phyloP scores from a whole-genome alignment of 2,888 invertebrate genomes.

The Ommatoiulus sabulosus region DNA sequence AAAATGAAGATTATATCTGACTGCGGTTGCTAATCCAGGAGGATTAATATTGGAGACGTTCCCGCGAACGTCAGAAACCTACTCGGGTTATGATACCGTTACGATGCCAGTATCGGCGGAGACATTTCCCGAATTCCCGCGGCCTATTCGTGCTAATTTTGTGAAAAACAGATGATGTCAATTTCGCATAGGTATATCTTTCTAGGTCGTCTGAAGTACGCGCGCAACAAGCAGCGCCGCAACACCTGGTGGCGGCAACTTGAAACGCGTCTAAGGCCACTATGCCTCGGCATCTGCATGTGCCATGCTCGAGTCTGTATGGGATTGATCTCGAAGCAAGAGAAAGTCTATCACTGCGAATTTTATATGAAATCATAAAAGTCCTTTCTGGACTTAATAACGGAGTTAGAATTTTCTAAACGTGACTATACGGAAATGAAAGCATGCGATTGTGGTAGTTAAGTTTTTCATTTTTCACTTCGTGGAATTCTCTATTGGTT shows the following conservation, averaged over 20 bases:
- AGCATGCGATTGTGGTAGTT: too few species aligned
- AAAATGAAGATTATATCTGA: slow-evolving; percentile 41
- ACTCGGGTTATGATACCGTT: neutral
- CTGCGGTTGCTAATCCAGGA: slow-evolving; percentile 38
- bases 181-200: neutral
- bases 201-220: neutral
- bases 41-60: slow-evolving; percentile 17
- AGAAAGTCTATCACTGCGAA: neutral
- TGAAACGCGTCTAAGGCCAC: neutral
- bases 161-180: slow-evolving; percentile 25
- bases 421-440: too few species aligned
- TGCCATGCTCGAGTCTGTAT: neutral
- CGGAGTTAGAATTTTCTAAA: too few species aligned
- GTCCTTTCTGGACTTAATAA: too few species aligned
- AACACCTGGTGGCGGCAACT: neutral
- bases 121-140: slow-evolving; percentile 19
- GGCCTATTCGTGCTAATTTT: neutral
- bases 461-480: too few species aligned
- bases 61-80: neutral
- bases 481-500: too few species aligned
- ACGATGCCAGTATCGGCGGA: neutral
- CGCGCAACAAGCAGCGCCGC: neutral
- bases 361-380: too few species aligned
- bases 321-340: neutral
- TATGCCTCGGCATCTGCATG: neutral